Percentiles rank a stretch among this genome's conserved stretches.
Conservation (phyloP, 1,140 invertebrate genomes). For the Drosophila willistoni region DNA sequence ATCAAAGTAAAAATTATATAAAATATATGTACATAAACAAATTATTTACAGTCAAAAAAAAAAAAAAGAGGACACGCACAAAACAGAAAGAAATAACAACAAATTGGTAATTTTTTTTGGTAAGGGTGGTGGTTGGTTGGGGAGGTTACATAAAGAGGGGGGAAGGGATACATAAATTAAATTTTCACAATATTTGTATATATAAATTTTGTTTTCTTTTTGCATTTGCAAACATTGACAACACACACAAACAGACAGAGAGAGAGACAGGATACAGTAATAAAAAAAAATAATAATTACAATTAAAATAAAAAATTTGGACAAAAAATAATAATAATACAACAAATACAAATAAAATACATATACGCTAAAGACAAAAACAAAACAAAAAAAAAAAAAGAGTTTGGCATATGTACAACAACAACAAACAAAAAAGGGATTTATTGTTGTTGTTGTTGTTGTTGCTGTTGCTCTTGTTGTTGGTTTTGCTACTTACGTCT, state of each 20-base stretch:
- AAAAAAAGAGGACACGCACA: slow-evolving; percentile 41
- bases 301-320: slow-evolving; percentile 43
- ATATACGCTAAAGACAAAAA: slow-evolving; percentile 29
- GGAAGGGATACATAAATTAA: not conserved
- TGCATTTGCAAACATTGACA: slow-evolving; percentile 38
- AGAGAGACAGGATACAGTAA: slow-evolving; percentile 57
- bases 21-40: slow-evolving; percentile 42
- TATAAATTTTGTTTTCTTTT: slow-evolving; percentile 9
- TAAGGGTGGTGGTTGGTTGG: not conserved
- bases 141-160: not conserved
- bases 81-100: slow-evolving; percentile 19
- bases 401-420: too few species aligned
- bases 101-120: slow-evolving; percentile 27
- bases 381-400: not conserved
- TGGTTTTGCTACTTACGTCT: slow-evolving; percentile 86
- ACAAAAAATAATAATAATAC: slow-evolving; percentile 13
- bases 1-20: slow-evolving; percentile 42
- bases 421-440: slow-evolving; percentile 52
- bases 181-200: not conserved
- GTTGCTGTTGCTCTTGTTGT: slow-evolving; percentile 35
- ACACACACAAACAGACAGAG: slow-evolving; percentile 46
- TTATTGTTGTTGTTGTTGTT: too few species aligned
- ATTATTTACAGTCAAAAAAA: slow-evolving; percentile 60
- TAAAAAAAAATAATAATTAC: slow-evolving; percentile 41
- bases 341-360: slow-evolving; percentile 30